phyloP scores from a whole-genome alignment of 2,797 vertebrate species.

The Poeciliopsis infans region DNA sequence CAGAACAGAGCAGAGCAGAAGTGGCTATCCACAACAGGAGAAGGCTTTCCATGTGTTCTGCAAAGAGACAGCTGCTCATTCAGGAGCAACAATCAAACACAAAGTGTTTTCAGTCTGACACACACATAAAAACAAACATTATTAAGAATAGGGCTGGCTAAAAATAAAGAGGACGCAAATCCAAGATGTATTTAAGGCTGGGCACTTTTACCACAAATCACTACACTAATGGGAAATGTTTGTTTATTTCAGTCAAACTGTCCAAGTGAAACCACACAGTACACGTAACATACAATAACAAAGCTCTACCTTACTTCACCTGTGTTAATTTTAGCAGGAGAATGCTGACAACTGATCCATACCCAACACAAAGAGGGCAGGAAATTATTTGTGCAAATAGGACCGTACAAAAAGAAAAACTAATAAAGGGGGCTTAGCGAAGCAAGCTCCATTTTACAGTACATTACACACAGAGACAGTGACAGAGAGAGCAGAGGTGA shows the following conservation, averaged over 20 bases:
- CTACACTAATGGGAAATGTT: neutral
- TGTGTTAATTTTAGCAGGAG: conserved; percentile 53
- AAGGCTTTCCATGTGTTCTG: neutral
- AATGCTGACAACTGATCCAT: conserved; percentile 52
- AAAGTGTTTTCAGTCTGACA: neutral
- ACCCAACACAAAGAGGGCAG: conserved; percentile 69
- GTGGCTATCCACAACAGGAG: neutral
- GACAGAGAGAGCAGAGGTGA: conserved; percentile 67
- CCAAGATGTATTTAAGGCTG: neutral
- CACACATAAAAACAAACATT: neutral
- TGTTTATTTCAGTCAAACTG: neutral
- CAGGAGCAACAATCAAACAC: neutral
- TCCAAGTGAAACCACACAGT: conserved; percentile 8
- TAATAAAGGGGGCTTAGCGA: conserved; percentile 76
- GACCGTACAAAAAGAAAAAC: conserved; percentile 75
- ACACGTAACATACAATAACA: conserved; percentile 17
- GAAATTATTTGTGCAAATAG: conserved; percentile 76
- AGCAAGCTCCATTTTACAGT: conserved; percentile 78
- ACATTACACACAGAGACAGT: conserved; percentile 79
- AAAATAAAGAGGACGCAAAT: neutral
- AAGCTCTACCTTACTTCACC: conserved; percentile 15
- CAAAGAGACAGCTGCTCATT: neutral
- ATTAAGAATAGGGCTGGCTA: neutral
- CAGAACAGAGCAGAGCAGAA: neutral
- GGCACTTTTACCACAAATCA: neutral